phyloP scores from a whole-genome alignment of 2,888 invertebrate species.

The Athripsodes cinereus region DNA sequence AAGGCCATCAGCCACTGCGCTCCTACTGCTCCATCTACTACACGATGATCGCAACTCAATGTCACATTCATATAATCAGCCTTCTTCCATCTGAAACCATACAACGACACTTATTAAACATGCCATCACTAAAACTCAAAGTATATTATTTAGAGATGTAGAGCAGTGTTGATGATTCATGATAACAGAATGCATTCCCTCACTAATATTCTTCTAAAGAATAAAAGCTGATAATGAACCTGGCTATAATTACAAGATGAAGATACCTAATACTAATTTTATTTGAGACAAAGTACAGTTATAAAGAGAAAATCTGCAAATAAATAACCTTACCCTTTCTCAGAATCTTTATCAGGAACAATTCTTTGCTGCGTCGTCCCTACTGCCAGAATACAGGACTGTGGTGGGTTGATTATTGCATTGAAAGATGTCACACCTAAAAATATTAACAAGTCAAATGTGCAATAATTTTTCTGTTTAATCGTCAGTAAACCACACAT shows the following conservation, averaged over 20 bases:
- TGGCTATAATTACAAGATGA: too few relatives aligned
- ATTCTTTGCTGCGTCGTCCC: constrained; percentile 74
- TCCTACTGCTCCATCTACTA: constrained; percentile 96
- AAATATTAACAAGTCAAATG: too few relatives aligned
- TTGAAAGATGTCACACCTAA: constrained; percentile 77
- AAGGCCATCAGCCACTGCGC: constrained; percentile 93
- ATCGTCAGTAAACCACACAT: too few relatives aligned
- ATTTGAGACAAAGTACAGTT: too few relatives aligned
- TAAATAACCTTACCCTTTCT: constrained; percentile 74
- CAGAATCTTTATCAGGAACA: constrained; percentile 63
- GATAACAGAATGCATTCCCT: neutral
- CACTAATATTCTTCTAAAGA: neutral
- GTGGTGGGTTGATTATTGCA: constrained; percentile 95
- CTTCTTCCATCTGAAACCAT: constrained; percentile 56
- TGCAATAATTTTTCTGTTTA: too few relatives aligned
- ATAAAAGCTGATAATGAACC: neutral
- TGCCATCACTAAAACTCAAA: neutral
- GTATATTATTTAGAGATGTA: neutral
- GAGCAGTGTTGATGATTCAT: neutral
- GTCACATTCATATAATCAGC: constrained; percentile 83
- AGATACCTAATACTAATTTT: too few relatives aligned
- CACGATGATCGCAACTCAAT: constrained; percentile 94
- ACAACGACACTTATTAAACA: neutral
- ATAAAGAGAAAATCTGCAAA: too few relatives aligned
- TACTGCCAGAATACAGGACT: constrained; percentile 88